Percentiles rank a stretch among this genome's conserved stretches.
Evolutionary conservation across 35 echinoderm and acorn worm species (phyloP).

Genomic region (Apostichopus californicus): DNA sequence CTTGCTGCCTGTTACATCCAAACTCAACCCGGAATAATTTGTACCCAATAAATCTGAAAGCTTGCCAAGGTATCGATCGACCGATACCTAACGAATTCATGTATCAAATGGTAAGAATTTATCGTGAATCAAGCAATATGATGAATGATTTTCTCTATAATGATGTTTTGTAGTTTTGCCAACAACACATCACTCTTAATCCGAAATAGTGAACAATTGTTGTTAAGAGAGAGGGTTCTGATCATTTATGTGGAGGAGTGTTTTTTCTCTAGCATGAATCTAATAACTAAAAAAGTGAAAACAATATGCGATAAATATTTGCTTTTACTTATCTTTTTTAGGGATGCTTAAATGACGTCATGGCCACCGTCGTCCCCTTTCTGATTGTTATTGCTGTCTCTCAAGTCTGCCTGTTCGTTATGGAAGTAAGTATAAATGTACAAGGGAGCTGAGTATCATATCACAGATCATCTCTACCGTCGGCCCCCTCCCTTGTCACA

Average conservation of each 20-base stretch:
- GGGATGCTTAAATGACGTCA: conserved; percentile 27
- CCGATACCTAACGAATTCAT: conserved; percentile 40
- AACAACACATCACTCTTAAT: too few relatives aligned
- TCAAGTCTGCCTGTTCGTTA: conserved; percentile 20
- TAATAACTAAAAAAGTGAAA: too few relatives aligned
- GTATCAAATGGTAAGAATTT: conserved; percentile 8
- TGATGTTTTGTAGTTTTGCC: too few relatives aligned
- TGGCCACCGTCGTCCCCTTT: background rate
- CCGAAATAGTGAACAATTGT: too few relatives aligned
- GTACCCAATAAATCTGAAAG: conserved; percentile 4
- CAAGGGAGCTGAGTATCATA: too few relatives aligned
- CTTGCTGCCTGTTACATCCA: conserved; percentile 29
- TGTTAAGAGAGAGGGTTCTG: too few relatives aligned
- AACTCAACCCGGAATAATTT: background rate
- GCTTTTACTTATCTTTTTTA: background rate
- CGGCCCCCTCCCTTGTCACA: too few relatives aligned
- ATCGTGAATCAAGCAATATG: background rate
- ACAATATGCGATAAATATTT: background rate
- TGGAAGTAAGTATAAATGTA: conserved; percentile 7
- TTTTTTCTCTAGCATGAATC: too few relatives aligned
- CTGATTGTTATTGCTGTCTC: background rate
- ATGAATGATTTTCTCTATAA: background rate
- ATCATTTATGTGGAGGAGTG: too few relatives aligned
- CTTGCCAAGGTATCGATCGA: conserved; percentile 32
- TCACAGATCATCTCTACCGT: too few relatives aligned